A percentile compares a stretch with the other conserved stretches of the same genome.
These are phyloP conservation scores for Holocentrus rufus DNA, from an alignment of 2,797 vertebrate genomes.

Conservation along the genomic window DNA sequence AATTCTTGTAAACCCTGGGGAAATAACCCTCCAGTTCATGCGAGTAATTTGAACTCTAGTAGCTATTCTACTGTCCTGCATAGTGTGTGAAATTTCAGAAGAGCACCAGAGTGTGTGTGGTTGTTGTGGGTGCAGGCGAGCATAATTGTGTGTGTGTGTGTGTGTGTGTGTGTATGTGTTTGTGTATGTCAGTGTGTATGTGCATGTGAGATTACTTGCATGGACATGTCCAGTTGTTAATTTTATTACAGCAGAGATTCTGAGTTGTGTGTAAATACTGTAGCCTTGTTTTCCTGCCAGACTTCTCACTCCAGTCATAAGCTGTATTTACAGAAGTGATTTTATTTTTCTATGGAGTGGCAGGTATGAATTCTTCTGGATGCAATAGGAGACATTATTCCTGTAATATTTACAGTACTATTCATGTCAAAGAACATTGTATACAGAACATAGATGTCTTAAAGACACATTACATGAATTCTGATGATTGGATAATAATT, in stretches of 20 bases:
- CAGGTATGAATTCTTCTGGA: slow-evolving; percentile 57
- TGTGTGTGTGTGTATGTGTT: slow-evolving; percentile 6
- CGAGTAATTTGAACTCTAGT: slow-evolving; percentile 32
- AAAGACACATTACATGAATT: slow-evolving; percentile 42
- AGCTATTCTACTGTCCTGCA: slow-evolving; percentile 2
- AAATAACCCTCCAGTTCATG: slow-evolving; percentile 26
- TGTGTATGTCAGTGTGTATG: background rate
- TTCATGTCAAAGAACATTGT: slow-evolving; percentile 33
- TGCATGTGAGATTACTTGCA: slow-evolving; percentile 29
- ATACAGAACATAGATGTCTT: slow-evolving; percentile 3
- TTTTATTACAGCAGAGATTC: slow-evolving; percentile 26
- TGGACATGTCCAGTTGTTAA: slow-evolving; percentile 30
- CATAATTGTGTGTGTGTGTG: too few species aligned
- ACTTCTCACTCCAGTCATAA: slow-evolving; percentile 55
- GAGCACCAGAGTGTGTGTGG: background rate
- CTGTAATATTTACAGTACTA: slow-evolving; percentile 77
- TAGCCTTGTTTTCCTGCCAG: slow-evolving; percentile 51
- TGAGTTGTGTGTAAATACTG: slow-evolving; percentile 19
- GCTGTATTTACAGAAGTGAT: slow-evolving; percentile 67
- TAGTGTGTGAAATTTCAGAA: slow-evolving; percentile 6
- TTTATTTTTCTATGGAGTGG: slow-evolving; percentile 77
- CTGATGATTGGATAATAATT: slow-evolving; percentile 15
- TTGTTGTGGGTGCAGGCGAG: too few species aligned
- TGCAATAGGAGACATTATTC: slow-evolving; percentile 65
- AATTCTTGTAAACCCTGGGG: slow-evolving; percentile 6